A percentile compares a stretch with the other conserved stretches of the same genome.
Evolutionary conservation across 2,888 invertebrate genomes (phyloP).

Genomic region (Apoderus coryli): DNA sequence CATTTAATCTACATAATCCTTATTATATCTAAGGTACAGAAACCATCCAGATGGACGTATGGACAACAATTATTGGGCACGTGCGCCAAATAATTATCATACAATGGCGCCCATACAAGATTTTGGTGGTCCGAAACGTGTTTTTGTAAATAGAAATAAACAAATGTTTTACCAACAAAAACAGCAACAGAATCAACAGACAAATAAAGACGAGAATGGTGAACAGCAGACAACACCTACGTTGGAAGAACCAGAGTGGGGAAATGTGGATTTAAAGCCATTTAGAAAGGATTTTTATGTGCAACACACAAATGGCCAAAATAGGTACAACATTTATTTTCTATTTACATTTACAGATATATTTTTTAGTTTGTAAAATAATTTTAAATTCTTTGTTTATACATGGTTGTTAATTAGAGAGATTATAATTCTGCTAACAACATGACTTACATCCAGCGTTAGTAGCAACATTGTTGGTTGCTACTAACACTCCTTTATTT

Average conservation of each 20-base stretch:
- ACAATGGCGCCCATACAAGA: constrained; percentile 31
- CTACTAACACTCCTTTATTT: too few species aligned
- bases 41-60: constrained; percentile 21
- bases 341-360: too few species aligned
- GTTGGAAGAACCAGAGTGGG: constrained; percentile 63
- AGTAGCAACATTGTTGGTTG: too few species aligned
- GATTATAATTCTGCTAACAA: too few species aligned
- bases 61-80: constrained; percentile 36
- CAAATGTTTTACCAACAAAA: constrained; percentile 9
- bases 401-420: too few species aligned
- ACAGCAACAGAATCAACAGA: constrained; percentile 26
- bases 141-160: too few species aligned
- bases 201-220: constrained; percentile 29
- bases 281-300: constrained; percentile 88
- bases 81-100: constrained; percentile 15
- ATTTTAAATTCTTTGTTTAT: too few species aligned
- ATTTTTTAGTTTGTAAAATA: too few species aligned
- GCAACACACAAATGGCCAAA: constrained; percentile 59
- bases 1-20: too few species aligned
- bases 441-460: too few species aligned
- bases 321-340: too few species aligned
- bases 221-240: constrained; percentile 18
- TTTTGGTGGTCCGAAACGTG: constrained; percentile 34
- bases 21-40: too few species aligned
- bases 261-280: constrained; percentile 52